A percentile compares a stretch with the other conserved stretches of the same genome.
Evolutionary conservation across 92 coral and sea anemone species (phyloP).

Genomic region (Siderastrea radians): DNA sequence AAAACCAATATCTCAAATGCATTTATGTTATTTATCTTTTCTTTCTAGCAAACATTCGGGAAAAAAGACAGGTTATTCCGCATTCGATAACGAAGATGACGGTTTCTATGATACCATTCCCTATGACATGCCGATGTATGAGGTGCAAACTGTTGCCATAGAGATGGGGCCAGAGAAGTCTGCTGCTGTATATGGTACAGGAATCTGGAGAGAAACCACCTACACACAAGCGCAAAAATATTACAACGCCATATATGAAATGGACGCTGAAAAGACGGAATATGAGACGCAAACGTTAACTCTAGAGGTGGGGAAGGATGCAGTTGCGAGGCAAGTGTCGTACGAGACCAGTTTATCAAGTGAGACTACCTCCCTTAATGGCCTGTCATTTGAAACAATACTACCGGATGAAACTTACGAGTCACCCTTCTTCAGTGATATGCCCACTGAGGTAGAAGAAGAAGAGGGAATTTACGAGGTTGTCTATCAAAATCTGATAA

Average conservation of each 20-base stretch:
- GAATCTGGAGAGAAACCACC: slow-evolving; percentile 23
- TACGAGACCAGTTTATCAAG: neutral
- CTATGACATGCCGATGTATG: slow-evolving; percentile 31
- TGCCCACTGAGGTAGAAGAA: neutral
- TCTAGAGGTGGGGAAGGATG: slow-evolving; percentile 10
- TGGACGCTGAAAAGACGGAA: neutral
- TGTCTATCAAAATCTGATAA: neutral
- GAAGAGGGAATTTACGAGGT: neutral
- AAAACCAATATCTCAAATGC: neutral
- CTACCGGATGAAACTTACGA: neutral
- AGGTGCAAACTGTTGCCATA: slow-evolving; percentile 51
- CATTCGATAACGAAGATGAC: slow-evolving; percentile 21
- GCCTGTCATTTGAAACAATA: neutral
- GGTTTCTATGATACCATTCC: slow-evolving; percentile 31
- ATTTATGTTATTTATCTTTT: neutral
- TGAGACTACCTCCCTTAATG: slow-evolving; percentile 9
- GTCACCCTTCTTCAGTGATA: neutral
- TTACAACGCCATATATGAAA: slow-evolving; percentile 13
- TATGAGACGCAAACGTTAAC: slow-evolving; percentile 14
- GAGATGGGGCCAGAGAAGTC: slow-evolving; percentile 42
- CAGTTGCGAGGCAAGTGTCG: neutral
- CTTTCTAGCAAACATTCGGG: neutral
- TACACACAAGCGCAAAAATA: neutral
- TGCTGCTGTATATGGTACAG: neutral
- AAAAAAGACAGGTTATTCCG: slow-evolving; percentile 1